These are phyloP conservation scores for Ostrea denselamellosa DNA, from an alignment of 1,140 invertebrate species.

Conservation along the genomic window DNA sequence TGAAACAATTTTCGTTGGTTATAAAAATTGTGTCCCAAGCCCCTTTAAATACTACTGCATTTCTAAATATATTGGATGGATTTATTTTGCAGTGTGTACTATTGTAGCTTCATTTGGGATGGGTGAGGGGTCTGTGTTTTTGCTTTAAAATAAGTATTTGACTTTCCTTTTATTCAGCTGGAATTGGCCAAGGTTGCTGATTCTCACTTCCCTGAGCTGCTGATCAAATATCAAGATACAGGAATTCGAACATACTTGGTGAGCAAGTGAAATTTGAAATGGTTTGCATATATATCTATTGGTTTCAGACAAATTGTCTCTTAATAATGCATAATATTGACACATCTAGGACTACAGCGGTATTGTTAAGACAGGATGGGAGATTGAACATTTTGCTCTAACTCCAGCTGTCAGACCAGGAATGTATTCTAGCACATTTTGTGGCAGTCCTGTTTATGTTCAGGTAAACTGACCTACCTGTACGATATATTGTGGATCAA, in stretches of 20 bases:
- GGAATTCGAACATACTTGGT: constrained; percentile 65
- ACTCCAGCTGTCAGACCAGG: constrained; percentile 51
- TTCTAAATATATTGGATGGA: not conserved
- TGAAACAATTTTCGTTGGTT: no score
- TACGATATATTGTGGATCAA: no score
- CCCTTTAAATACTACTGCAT: no score
- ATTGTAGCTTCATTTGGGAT: not conserved
- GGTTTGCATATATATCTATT: not conserved
- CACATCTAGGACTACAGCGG: constrained; percentile 63
- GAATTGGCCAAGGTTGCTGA: constrained; percentile 60
- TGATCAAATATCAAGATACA: constrained; percentile 58
- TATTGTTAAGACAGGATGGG: constrained; percentile 61
- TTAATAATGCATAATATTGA: not conserved
- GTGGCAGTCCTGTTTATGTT: constrained; percentile 62
- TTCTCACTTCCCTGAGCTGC: constrained; percentile 66
- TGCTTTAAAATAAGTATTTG: not conserved
- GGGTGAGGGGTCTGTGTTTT: no score
- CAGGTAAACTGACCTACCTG: constrained; percentile 57
- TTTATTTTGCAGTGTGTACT: no score
- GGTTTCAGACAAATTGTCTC: not conserved
- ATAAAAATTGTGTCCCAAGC: no score
- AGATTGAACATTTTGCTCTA: constrained; percentile 63
- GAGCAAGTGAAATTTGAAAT: not conserved
- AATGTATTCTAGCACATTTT: constrained; percentile 58
- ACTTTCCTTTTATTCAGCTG: constrained; percentile 49